Evolutionary conservation across 2,888 invertebrate species (phyloP), one percentile per base, ranked within the genome.

Genomic region (Sesia apiformis): DNA sequence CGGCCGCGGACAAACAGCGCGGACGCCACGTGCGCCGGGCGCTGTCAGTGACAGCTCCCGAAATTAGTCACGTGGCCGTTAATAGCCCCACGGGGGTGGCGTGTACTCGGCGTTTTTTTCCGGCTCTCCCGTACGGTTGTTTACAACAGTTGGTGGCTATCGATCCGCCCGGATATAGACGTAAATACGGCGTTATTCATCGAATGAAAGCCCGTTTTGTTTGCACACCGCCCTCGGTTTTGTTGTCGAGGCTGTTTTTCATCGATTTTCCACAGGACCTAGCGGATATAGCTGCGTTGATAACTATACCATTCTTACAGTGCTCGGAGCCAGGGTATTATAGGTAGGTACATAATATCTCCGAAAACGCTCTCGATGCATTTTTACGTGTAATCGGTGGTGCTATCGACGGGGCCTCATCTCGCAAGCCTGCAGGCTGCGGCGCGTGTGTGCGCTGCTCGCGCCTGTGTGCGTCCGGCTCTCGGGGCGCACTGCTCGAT

Each of bases 31-130:
- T 83, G 84, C 73, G 66, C 64, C 59, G 63, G 64, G 59, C 65
- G 57, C 84, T 90, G 90, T 67, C 63, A 64, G 70, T 89, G 90
- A 90, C 90, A 89, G 90, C 80, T 84, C 79, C 78, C 81, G 66
- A 86, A 88, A 89, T 89, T 80, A 85, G 87, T 86, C 89, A 87
- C 89, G 89, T 89, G 89, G 80, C 85, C 72, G 74, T 69, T 84
- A 84, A 85, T 84, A 81, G 84, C 78, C 75, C 73, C 73, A 64
- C 76, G 78, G 78, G 77, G 71, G 76, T 70, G 67, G 69, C 67
- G 71, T 70, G 69, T 68, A 74, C 73, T 67, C 67, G 71, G 74
- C 56, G 79, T 85, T 84, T 82, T 81, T 84, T 74, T 78, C 70
- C 79, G 70, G 70, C 73, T 74, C 75, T 46, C 52, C 72, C 72